Evolutionary conservation across 2,888 invertebrate genomes (phyloP).

Genomic region (Lampropteryx suffumata): DNA sequence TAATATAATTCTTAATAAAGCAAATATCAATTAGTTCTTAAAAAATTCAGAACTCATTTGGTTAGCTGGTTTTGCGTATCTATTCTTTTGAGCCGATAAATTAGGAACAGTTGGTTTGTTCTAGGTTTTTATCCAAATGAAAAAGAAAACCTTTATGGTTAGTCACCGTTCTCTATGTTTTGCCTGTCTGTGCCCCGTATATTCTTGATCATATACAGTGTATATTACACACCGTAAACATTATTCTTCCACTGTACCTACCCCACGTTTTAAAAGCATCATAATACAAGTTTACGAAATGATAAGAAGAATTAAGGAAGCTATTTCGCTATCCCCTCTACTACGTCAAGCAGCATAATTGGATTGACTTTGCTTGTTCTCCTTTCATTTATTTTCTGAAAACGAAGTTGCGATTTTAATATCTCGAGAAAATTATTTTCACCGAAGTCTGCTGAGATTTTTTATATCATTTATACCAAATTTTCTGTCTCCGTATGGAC

Average conservation of each 20-base stretch:
- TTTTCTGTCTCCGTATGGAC: not conserved
- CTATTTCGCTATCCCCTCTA: constrained; percentile 68
- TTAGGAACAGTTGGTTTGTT: too few relatives aligned
- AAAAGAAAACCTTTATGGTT: too few relatives aligned
- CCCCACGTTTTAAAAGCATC: constrained; percentile 3
- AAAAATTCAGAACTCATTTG: too few relatives aligned
- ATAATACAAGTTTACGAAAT: constrained; percentile 48
- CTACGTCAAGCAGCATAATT: constrained; percentile 67
- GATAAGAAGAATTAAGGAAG: constrained; percentile 61
- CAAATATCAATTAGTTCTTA: too few relatives aligned
- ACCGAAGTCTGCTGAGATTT: constrained; percentile 19
- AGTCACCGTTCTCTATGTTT: too few relatives aligned
- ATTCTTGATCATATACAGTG: too few relatives aligned
- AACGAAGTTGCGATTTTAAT: constrained; percentile 60
- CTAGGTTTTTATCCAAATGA: too few relatives aligned
- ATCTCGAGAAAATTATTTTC: constrained; percentile 44
- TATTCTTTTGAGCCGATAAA: too few relatives aligned
- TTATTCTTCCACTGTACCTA: not conserved
- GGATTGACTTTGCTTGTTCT: constrained; percentile 66
- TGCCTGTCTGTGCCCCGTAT: too few relatives aligned
- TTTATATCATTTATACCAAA: not conserved
- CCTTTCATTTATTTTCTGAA: constrained; percentile 65
- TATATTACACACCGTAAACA: too few relatives aligned
- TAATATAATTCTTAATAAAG: too few relatives aligned
- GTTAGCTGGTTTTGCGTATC: too few relatives aligned